Conservation (phyloP, 2,797 vertebrate species). For the Spheniscus humboldti region DNA sequence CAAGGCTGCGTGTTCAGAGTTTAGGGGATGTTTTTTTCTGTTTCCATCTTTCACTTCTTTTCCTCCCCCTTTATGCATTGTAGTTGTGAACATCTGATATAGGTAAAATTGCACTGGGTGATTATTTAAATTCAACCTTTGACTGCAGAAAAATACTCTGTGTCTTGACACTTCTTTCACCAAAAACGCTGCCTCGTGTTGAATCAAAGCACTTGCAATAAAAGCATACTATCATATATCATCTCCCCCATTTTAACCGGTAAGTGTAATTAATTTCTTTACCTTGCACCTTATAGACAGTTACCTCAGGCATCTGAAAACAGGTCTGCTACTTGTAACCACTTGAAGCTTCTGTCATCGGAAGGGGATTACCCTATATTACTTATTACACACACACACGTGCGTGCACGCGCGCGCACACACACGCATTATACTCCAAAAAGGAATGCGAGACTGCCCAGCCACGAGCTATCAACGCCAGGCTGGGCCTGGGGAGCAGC, state of each 20-base stretch:
- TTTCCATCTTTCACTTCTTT: slow-evolving; percentile 28
- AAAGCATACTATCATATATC: background rate
- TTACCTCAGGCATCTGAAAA: slow-evolving; percentile 48
- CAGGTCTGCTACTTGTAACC: slow-evolving; percentile 67
- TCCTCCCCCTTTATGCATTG: background rate
- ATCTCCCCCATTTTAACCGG: slow-evolving; percentile 21
- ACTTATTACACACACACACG: background rate
- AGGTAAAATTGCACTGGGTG: slow-evolving; percentile 2
- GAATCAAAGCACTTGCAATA: slow-evolving; percentile 13
- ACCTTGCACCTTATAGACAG: slow-evolving; percentile 54
- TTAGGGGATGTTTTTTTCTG: slow-evolving; percentile 20
- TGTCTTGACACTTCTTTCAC: slow-evolving; percentile 12
- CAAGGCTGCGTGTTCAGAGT: slow-evolving; percentile 31
- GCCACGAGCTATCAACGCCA: slow-evolving; percentile 71
- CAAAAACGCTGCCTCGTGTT: background rate
- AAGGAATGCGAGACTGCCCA: slow-evolving; percentile 4
- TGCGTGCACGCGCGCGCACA: background rate
- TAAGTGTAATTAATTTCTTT: slow-evolving; percentile 50
- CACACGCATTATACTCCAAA: background rate
- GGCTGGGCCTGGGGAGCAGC: slow-evolving; percentile 59
- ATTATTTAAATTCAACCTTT: slow-evolving; percentile 46
- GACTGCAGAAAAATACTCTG: slow-evolving; percentile 15
- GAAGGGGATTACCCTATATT: slow-evolving; percentile 59
- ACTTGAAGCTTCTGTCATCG: slow-evolving; percentile 74
- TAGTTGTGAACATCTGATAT: background rate